Base-by-base conservation (phyloP, 2,113 vertebrate species). In the Drymodes brunneopygia region DNA sequence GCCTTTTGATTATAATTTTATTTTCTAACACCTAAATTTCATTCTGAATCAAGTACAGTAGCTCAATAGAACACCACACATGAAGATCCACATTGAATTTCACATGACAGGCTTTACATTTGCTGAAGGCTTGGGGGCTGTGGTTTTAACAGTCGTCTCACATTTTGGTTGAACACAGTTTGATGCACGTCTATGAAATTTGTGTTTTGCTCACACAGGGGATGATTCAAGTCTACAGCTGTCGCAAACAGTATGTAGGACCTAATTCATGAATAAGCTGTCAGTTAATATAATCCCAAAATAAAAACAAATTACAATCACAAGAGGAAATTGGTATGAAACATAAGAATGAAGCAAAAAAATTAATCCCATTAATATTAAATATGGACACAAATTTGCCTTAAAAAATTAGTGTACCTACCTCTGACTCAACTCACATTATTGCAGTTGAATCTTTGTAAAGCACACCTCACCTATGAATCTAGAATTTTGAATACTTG, bases 211-310 rank as follows among this genome's bases (percentile, higher is more conserved):
- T 95, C 81, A 73, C 60, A 72, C 60, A 90, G 71, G 54, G 79
- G 15, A 84, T 97, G 88, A 97, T 97, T 97, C 88, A 90, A 95
- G 86, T 47, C 83, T 97, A 97, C 97, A 97, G 95, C 97, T 97
- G 97, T 97, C 96, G 28, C 65, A 96, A 95, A 90, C 78, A 93
- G 86, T 90, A 94, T 95, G 81, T 29, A 83, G 74, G 81, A 81
- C 82, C 93, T 79, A 83, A 82, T 94, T 94, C 88, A 84, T 82
- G 82, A 94, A 82, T 86, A 84, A 92, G 51, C 83, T 95, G 92
- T 95, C 96, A 95, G 78, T 95, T 95, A 84, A 60, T 95, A 10
- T 80, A 64, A 78, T 87, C 67, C 66, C 54, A 81, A 78, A 94
- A 87, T 70, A 92, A 92, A 90, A 75, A 54, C 27, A 90, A 95